A percentile compares a stretch with the other conserved stretches of the same genome.
Evolutionary conservation across 2,797 vertebrate species (phyloP).

Genomic region (Hylomyscus alleni): DNA sequence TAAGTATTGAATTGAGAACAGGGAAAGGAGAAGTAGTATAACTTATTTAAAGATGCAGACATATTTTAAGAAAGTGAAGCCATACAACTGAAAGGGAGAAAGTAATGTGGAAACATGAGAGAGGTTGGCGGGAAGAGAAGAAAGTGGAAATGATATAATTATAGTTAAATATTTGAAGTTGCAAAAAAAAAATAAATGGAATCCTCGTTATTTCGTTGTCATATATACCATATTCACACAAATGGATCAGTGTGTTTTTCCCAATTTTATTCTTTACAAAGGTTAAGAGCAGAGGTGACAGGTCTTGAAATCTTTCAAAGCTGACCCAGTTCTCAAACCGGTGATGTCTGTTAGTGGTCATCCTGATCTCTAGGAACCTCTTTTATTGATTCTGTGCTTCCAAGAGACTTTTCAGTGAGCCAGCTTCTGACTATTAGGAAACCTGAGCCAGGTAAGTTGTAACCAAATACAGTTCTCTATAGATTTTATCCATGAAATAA

Average conservation of each 20-base stretch:
- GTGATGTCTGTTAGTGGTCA: background rate
- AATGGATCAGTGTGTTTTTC: background rate
- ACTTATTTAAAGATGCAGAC: background rate
- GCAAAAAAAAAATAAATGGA: background rate
- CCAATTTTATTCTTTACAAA: background rate
- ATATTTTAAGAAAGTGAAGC: background rate
- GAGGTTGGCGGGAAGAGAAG: background rate
- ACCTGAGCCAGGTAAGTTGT: background rate
- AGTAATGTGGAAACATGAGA: background rate
- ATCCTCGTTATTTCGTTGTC: background rate
- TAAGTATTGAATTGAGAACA: background rate
- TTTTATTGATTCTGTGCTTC: background rate
- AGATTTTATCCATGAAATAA: background rate
- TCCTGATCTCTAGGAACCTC: background rate
- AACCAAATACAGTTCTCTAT: background rate
- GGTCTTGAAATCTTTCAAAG: background rate
- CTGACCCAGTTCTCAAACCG: background rate
- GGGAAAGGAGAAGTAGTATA: too few species aligned
- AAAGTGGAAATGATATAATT: background rate
- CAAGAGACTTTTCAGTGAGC: background rate
- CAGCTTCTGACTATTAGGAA: background rate
- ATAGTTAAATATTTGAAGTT: background rate
- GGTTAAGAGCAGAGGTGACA: background rate
- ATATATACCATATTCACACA: background rate
- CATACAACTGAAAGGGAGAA: background rate